phyloP scores from a whole-genome alignment of 2,113 vertebrate genomes.

The Dasyprocta punctata region DNA sequence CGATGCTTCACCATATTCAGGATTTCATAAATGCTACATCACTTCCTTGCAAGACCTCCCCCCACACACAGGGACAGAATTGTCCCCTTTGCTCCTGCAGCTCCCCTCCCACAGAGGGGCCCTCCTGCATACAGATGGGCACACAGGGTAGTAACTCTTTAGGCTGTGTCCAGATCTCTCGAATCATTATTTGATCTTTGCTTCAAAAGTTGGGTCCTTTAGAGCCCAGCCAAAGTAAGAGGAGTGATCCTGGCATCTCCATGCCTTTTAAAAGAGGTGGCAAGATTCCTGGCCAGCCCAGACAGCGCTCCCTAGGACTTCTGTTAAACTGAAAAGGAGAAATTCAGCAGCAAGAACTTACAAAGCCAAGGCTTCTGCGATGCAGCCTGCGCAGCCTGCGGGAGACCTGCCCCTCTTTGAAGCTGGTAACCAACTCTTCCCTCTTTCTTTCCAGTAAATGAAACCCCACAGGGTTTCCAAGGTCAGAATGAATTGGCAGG shows the following conservation, averaged over 20 bases:
- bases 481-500: slow-evolving; percentile 77
- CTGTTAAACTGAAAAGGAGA: slow-evolving; percentile 79
- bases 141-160: not conserved
- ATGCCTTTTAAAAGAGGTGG: slow-evolving; percentile 51
- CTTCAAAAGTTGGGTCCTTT: not conserved
- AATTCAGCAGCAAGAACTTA: slow-evolving; percentile 80
- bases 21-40: not conserved
- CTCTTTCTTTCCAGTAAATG: slow-evolving; percentile 68
- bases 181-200: not conserved
- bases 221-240: not conserved
- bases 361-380: slow-evolving; percentile 80
- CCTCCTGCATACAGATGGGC: not conserved
- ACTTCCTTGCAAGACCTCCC: not conserved
- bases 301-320: slow-evolving; percentile 65
- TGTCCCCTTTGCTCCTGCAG: not conserved
- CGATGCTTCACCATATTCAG: not conserved
- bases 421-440: slow-evolving; percentile 76
- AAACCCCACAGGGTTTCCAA: slow-evolving; percentile 81
- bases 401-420: slow-evolving; percentile 82
- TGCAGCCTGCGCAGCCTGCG: slow-evolving; percentile 26
- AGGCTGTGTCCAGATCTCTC: not conserved
- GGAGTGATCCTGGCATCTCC: not conserved
- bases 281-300: slow-evolving; percentile 79
- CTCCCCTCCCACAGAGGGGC: not conserved
- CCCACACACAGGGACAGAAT: not conserved